These are phyloP conservation scores for Hoplias malabaricus DNA, from an alignment of 2,113 vertebrate genomes.

Conservation along the genomic window DNA sequence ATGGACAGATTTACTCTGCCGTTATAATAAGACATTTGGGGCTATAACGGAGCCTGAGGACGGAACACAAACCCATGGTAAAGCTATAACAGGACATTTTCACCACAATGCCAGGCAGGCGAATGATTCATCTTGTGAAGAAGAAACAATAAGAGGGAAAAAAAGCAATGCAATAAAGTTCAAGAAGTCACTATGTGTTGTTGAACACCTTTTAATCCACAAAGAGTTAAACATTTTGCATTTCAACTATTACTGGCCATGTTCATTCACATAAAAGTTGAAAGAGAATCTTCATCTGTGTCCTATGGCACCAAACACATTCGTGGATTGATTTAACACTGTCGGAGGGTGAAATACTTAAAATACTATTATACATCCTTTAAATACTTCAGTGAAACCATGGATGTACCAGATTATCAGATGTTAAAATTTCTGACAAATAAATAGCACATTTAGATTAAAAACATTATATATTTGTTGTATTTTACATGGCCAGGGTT, in stretches of 20 bases:
- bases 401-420: background rate
- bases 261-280: background rate
- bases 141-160: background rate
- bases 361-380: background rate
- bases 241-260: slow-evolving; percentile 36
- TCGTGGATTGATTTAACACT: slow-evolving; percentile 33
- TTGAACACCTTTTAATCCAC: slow-evolving; percentile 72
- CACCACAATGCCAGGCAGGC: background rate
- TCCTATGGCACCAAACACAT: slow-evolving; percentile 7
- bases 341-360: slow-evolving; percentile 9
- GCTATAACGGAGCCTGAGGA: background rate
- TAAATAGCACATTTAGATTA: slow-evolving; percentile 66
- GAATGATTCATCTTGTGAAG: background rate
- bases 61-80: background rate
- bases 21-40: background rate
- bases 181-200: slow-evolving; percentile 47
- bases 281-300: background rate
- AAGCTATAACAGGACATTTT: background rate
- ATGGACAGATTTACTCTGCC: background rate
- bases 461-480: slow-evolving; percentile 65
- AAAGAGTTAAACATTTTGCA: slow-evolving; percentile 57
- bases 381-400: background rate
- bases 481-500: slow-evolving; percentile 53
- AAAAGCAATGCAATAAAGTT: background rate
- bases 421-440: slow-evolving; percentile 52